Percentiles rank a stretch among this genome's conserved stretches.
Evolutionary conservation across 2,888 invertebrate species (phyloP).

Genomic region (Acanthosepion pharaonis): DNA sequence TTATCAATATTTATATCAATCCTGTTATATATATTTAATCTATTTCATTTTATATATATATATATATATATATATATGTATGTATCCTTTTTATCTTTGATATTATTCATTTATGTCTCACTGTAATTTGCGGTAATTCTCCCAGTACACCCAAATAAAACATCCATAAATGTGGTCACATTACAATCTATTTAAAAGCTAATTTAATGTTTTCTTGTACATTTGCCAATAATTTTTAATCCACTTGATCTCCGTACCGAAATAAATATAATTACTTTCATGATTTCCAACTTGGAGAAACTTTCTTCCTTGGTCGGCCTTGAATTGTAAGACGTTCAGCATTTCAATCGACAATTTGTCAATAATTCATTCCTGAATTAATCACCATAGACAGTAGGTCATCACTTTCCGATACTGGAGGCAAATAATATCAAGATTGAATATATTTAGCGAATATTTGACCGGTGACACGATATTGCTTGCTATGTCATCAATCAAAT

Average conservation of each 20-base stretch:
- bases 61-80: no score
- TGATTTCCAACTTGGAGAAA: not conserved
- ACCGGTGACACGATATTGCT: no score
- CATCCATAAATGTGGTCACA: not conserved
- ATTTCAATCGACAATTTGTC: not conserved
- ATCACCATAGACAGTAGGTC: not conserved
- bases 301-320: not conserved
- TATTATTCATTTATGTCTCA: no score
- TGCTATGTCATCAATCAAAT: no score
- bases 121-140: no score
- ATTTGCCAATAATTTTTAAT: conserved; percentile 2
- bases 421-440: not conserved
- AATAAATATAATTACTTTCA: not conserved
- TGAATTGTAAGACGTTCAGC: not conserved
- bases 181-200: not conserved
- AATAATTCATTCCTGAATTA: not conserved
- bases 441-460: not conserved
- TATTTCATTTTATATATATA: no score
- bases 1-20: no score
- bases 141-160: not conserved
- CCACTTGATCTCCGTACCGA: not conserved
- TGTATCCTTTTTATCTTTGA: no score
- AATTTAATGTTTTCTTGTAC: not conserved
- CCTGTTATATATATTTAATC: no score
- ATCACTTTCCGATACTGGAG: not conserved